Percentiles rank a stretch among this genome's conserved stretches.
Evolutionary conservation across 2,797 vertebrate genomes (phyloP).

Genomic region (Chaetodon trifasciatus): DNA sequence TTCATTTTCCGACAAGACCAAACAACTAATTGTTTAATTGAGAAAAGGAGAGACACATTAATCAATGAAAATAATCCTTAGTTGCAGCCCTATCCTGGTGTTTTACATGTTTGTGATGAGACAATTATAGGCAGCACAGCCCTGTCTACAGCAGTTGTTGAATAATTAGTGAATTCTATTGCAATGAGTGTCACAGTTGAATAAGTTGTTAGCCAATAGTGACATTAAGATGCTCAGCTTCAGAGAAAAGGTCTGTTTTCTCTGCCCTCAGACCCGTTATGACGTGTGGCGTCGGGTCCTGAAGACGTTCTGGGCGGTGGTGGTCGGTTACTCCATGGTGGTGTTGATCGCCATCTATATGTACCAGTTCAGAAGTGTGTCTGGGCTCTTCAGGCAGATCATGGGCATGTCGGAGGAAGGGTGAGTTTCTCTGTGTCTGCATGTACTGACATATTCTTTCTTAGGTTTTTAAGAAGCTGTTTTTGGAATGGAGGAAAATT

Average conservation of each 20-base stretch:
- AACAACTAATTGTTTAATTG: too few relatives aligned
- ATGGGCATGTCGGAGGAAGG: constrained; percentile 88
- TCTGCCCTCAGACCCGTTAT: constrained; percentile 74
- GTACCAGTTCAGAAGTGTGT: constrained; percentile 88
- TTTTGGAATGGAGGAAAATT: background rate
- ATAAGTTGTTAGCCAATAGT: background rate
- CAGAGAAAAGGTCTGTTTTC: background rate
- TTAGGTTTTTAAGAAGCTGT: background rate
- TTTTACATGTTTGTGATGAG: constrained; percentile 42
- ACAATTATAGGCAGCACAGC: constrained; percentile 1
- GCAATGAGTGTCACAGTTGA: background rate
- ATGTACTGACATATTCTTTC: background rate
- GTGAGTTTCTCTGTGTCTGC: constrained; percentile 64
- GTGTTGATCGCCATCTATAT: constrained; percentile 85
- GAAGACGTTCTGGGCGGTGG: constrained; percentile 86
- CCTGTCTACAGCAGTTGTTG: background rate
- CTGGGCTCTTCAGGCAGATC: constrained; percentile 83
- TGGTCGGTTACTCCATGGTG: constrained; percentile 87
- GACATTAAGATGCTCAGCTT: background rate
- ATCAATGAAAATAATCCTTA: too few relatives aligned
- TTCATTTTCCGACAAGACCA: too few relatives aligned
- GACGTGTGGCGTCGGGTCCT: constrained; percentile 80
- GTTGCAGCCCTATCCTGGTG: background rate
- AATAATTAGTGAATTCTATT: background rate
- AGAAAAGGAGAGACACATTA: too few relatives aligned